Base-by-base conservation (phyloP, 2,113 vertebrate genomes). In the Mugil cephalus region DNA sequence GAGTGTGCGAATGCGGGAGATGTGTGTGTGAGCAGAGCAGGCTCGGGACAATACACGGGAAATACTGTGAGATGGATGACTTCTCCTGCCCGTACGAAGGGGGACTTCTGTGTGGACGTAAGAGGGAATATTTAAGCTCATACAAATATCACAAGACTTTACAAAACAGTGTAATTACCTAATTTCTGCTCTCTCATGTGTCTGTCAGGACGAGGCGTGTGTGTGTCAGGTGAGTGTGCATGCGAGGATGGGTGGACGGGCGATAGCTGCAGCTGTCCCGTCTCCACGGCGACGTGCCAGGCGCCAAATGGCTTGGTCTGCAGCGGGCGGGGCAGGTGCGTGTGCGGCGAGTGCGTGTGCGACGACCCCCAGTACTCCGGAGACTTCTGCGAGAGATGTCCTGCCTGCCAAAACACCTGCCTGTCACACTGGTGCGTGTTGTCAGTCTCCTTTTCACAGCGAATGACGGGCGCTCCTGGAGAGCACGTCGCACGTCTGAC, bases 51-150 rank as follows among this genome's bases (percentile, higher is more conserved):
- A 87, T 98, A 1, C 96, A 95, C 19, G 98, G 98, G 74, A 95
- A 94, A 89, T 95, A 97, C 92, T 99, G 98, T 69, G 95, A 99
- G 91, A 95, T 93, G 68, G 98, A 99, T 52, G 95, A 98, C 80
- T 99, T 98, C 91, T 98, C 98, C 67, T 99, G 98, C 79, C 94
- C 95, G 0, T 97, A 99, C 75, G 68, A 95, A 39, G 85, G 91
- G 30, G 97, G 96, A 19, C 86, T 83, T 18, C 60, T 96, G 43
- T 99, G 98, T 90, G 96, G 94, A 85, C 96, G 98, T 99, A 87
- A 92, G 94, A 0, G 7, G 8, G 15, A 38, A 46, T 18, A 8
- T 2, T 38, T 75, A 1, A n/a, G 3, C 35, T 54, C 10, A 64
- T 8, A n/a, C 40, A 15, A n/a, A 30, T 8, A 12, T 40, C 15